Conservation (phyloP, 1,140 invertebrate species). For the Aethina tumida region DNA sequence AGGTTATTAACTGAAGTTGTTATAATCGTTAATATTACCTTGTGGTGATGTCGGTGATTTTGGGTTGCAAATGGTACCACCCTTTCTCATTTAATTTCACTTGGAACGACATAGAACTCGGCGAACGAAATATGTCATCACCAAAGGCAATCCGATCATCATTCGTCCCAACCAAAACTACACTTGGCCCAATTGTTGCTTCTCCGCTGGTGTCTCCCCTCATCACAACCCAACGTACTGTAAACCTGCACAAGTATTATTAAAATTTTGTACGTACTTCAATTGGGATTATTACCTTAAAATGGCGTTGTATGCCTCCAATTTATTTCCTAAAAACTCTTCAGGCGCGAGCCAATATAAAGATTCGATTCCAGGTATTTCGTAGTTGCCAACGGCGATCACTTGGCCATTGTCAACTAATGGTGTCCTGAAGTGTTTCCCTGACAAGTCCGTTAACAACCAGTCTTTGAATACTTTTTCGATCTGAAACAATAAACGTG, state of each 20-base stretch:
- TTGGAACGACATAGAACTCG: slow-evolving; percentile 42
- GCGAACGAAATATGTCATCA: slow-evolving; percentile 39
- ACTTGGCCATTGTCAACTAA: slow-evolving; percentile 43
- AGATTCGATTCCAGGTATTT: slow-evolving; percentile 56
- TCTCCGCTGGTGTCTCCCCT: slow-evolving; percentile 81
- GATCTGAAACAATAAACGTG: slow-evolving; percentile 38
- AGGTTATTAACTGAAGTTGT: too few species aligned
- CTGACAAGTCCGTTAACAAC: slow-evolving; percentile 52
- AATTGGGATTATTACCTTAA: too few species aligned
- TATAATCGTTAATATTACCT: too few species aligned
- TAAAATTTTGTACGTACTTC: too few species aligned
- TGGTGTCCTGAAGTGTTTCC: slow-evolving; percentile 40
- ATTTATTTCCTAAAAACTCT: slow-evolving; percentile 60
- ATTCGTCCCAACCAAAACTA: slow-evolving; percentile 60
- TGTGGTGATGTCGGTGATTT: slow-evolving; percentile 49
- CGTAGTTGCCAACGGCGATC: slow-evolving; percentile 51
- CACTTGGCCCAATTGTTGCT: slow-evolving; percentile 72
- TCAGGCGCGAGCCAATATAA: slow-evolving; percentile 86
- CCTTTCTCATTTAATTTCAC: slow-evolving; percentile 54
- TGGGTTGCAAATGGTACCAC: slow-evolving; percentile 63
- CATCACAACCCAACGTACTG: slow-evolving; percentile 74
- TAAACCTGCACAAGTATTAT: too few species aligned
- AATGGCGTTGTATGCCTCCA: slow-evolving; percentile 76
- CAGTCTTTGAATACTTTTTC: slow-evolving; percentile 47
- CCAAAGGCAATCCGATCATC: slow-evolving; percentile 62